Evolutionary conservation across 2,113 vertebrate genomes (phyloP), one percentile per base, ranked within the genome.

Genomic region (Danionella cerebrum): DNA sequence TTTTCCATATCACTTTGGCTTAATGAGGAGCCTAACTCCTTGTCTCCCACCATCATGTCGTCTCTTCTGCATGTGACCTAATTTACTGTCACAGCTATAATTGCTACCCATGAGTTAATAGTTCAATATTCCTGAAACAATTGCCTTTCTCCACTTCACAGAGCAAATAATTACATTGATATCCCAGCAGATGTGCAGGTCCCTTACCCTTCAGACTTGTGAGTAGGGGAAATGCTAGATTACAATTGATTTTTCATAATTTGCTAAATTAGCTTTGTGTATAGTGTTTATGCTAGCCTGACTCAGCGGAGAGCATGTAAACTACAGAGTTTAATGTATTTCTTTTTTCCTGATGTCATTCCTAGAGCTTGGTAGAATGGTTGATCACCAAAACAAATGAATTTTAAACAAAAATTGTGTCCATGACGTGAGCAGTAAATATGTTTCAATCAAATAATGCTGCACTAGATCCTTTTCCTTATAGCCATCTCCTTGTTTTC

Each of bases 351-450:
- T 16, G 59, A 50, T 68, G 60, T 80, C 57, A 51, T 86, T 88
- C 87, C 79, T 3, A 18, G 80, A 84, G 81, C 82, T 84, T 86
- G 84, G 77, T 89, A n/a, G n/a, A n/a, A n/a, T n/a, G n/a, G n/a
- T n/a, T n/a, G n/a, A n/a, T n/a, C n/a, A n/a, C n/a, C n/a, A n/a
- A n/a, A n/a, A n/a, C n/a, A n/a, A n/a, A n/a, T n/a, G n/a, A n/a
- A n/a, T n/a, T n/a, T n/a, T n/a, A n/a, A n/a, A n/a, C n/a, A n/a
- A n/a, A n/a, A n/a, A n/a, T n/a, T n/a, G n/a, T n/a, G n/a, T n/a
- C n/a, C n/a, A n/a, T n/a, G n/a, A n/a, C n/a, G n/a, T n/a, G n/a
- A n/a, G n/a, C n/a, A n/a, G n/a, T n/a, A n/a, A n/a, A n/a, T n/a
- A n/a, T n/a, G n/a, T n/a, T n/a, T n/a, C n/a, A n/a, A n/a, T n/a